Base-by-base conservation (phyloP, 2,797 vertebrate genomes). In the Danio tinwini region DNA sequence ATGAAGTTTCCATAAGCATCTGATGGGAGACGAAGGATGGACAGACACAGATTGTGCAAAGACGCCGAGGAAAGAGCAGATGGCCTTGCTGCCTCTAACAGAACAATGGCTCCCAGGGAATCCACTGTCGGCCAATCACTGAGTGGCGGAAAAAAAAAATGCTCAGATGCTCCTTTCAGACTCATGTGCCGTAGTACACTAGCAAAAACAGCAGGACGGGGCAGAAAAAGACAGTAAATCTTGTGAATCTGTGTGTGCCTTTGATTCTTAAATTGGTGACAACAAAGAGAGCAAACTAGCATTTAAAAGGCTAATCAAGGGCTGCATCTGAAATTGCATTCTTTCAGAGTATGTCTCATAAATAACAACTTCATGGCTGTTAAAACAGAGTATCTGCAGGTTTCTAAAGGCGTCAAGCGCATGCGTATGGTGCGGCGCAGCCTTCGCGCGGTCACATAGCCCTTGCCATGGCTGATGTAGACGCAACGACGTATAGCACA, bases 51-150 rank as follows among this genome's bases (percentile, higher is more conserved):
- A 47, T 55, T 74, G 49, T 42, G 78, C 17, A 72, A 67, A 67
- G 65, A 65, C 11, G 21, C 17, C 8, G 45, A 81, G 68, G 70
- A 55, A 67, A 49, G 67, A 87, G 77, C 87, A 84, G 87, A 88
- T 88, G 85, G 87, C 58, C 71, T 49, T 55, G 62, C 73, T 78
- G 76, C 69, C 82, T 82, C 77, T 29, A 49, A 83, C 80, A 78
- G 82, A 81, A 85, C 79, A 84, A 77, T 80, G 67, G 77, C 78
- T 85, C 72, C 78, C 50, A 82, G 85, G 78, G 69, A 82, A 82
- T 76, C 73, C 56, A 76, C 39, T 6, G 58, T 45, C 55, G 21
- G 65, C 83, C 82, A 83, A 85, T 78, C 53, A 5, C 53, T 16
- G 78, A 81, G 65, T 1, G 14, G 69, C 11, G 63, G 52, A 80